A percentile compares a stretch with the other conserved stretches of the same genome.
Conservation (phyloP, 2,888 invertebrate species). For the Acleris cristana region DNA sequence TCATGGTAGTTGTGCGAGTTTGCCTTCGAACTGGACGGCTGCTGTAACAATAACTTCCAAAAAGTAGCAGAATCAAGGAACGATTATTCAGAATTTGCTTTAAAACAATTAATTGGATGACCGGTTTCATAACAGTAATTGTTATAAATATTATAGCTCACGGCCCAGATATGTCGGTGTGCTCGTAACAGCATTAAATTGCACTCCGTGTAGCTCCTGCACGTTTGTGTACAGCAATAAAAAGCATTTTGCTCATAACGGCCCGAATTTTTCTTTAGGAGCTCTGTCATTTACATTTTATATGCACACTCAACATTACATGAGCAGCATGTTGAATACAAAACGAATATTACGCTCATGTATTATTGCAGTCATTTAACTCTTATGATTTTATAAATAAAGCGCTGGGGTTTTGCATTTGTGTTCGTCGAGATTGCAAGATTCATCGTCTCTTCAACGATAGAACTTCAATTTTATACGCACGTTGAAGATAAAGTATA, state of each 20-base stretch:
- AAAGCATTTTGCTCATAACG: conserved; percentile 44
- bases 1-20: too few relatives aligned
- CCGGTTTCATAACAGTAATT: conserved; percentile 7
- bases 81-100: background rate
- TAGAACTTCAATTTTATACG: too few relatives aligned
- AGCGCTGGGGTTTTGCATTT: background rate
- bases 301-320: conserved; percentile 31
- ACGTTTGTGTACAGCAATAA: conserved; percentile 51
- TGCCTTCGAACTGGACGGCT: too few relatives aligned
- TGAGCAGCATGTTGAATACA: conserved; percentile 39
- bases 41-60: background rate
- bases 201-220: conserved; percentile 47
- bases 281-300: conserved; percentile 51
- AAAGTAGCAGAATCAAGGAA: background rate
- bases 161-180: conserved; percentile 15
- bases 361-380: conserved; percentile 24
- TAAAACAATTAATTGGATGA: background rate
- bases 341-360: conserved; percentile 34
- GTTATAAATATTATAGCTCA: conserved; percentile 24
- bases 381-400: conserved; percentile 17
- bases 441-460: too few relatives aligned
- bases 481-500: too few relatives aligned
- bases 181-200: conserved; percentile 44
- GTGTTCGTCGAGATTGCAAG: background rate
- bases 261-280: conserved; percentile 52